Evolutionary conservation across 1,140 invertebrate species (phyloP), one percentile per base, ranked within the genome.

Genomic region (Bursaphelenchus mucronatus): DNA sequence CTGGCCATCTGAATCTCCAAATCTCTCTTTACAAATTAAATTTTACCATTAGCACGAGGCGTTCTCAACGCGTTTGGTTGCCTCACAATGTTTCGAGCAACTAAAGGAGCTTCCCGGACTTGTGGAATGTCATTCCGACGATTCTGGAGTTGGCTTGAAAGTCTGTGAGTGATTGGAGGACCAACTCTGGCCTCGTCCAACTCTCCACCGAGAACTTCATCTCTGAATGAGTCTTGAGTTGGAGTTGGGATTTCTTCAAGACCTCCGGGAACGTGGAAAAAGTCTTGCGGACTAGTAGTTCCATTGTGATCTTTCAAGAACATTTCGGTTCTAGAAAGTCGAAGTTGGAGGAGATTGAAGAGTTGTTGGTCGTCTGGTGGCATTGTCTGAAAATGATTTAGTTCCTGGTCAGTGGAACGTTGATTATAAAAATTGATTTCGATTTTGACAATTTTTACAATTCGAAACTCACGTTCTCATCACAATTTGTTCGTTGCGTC

Each of bases 401-500:
- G n/a, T 5, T 30, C 30, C 5, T 30, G 30, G 30, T 30, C 30
- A 30, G 5, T 30, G 5, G 30, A 30, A 30, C 5, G 30, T 30
- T 30, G 30, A 30, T 30, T 30, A 30, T 30, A 5, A 1, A 30
- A 30, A 30, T 30, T 30, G 30, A 30, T 10, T n/a, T 9, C 11
- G 15, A 63, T 1, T 62, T 49, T 6, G 13, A 8, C 3, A 13
- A 9, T 40, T 6, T 61, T 40, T 43, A 9, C n/a, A 61, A 61
- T n/a, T 13, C 3, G 15, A 46, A 61, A 63, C 61, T 61, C 19
- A 55, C 54, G 13, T 39, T 45, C 10, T 52, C 57, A 39, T 64
- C 51, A 51, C 63, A 64, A 17, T 64, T 58, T n/a, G 63, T 64
- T 30, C 63, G 63, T 61, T 64, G 63, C 8, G 55, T 62, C 10